phyloP scores from a whole-genome alignment of 2,888 invertebrate species.

The Pachydiplax longipennis region DNA sequence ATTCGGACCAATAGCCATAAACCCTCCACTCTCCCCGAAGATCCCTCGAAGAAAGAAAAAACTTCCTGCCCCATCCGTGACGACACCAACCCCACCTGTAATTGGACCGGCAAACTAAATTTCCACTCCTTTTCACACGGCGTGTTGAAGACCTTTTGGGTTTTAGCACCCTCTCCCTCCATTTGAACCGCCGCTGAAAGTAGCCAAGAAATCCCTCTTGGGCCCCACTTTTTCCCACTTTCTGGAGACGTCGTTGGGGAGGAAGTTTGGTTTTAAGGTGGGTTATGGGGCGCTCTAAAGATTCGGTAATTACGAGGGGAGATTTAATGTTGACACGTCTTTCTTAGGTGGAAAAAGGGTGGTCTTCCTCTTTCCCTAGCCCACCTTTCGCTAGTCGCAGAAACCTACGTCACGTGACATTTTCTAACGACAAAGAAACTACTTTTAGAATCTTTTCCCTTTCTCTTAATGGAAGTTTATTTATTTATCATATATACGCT shows the following conservation, averaged over 20 bases:
- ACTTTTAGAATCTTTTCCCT: neutral
- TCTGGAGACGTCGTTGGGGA: neutral
- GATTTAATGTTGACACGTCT: constrained; percentile 1
- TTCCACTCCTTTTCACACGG: neutral
- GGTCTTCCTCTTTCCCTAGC: neutral
- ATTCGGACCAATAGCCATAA: neutral
- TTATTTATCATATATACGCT: no score
- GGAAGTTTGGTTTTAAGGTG: neutral
- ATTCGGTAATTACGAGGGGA: neutral
- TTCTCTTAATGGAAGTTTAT: neutral
- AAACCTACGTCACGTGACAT: neutral
- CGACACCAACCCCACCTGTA: neutral
- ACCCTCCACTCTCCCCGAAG: neutral
- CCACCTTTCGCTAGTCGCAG: neutral
- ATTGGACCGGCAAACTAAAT: neutral
- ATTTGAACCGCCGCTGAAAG: neutral
- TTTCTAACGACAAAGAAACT: neutral
- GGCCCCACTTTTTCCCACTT: neutral
- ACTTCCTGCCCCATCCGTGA: neutral
- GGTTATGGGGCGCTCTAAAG: neutral
- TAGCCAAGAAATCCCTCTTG: neutral
- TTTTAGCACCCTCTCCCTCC: neutral
- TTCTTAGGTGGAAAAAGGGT: neutral
- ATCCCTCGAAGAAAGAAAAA: neutral
- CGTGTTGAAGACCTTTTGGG: neutral